phyloP scores from a whole-genome alignment of 2,888 invertebrate species.

The Aproaerema taeniolella region DNA sequence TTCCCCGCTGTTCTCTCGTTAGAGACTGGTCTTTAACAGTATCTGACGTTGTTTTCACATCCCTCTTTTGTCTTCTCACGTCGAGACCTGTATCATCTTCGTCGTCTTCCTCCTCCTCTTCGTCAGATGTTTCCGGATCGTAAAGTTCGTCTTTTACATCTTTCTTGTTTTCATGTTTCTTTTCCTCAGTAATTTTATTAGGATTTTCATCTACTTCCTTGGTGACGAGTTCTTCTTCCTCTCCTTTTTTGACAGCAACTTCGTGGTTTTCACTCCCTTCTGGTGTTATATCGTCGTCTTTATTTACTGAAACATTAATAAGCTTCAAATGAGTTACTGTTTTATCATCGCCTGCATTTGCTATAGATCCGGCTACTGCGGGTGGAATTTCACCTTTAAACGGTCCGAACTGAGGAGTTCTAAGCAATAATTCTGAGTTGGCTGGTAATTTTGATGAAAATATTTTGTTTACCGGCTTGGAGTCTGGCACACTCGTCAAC shows the following conservation, averaged over 20 bases:
- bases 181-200: too few relatives aligned
- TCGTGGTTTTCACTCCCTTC: conserved; percentile 41
- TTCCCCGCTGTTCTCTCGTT: conserved; percentile 3
- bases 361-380: conserved; percentile 27
- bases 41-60: neutral
- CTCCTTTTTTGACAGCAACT: neutral
- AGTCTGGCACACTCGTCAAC: conserved; percentile 75
- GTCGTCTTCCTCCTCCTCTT: neutral
- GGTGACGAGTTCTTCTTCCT: neutral
- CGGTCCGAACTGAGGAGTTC: conserved; percentile 85
- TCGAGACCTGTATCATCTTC: conserved; percentile 6
- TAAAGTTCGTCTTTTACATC: too few relatives aligned
- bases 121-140: neutral
- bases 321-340: conserved; percentile 65
- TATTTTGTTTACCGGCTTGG: conserved; percentile 43
- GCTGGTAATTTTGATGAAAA: conserved; percentile 64
- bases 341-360: conserved; percentile 4
- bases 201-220: neutral
- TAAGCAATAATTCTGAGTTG: conserved; percentile 77
- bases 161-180: neutral
- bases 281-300: conserved; percentile 40
- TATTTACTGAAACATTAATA: conserved; percentile 42
- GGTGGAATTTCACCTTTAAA: conserved; percentile 85
- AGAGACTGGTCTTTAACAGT: neutral
- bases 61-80: too few relatives aligned